Evolutionary conservation across 2,888 invertebrate species (phyloP), one percentile per base, ranked within the genome.

Genomic region (Euzophera pinguis): DNA sequence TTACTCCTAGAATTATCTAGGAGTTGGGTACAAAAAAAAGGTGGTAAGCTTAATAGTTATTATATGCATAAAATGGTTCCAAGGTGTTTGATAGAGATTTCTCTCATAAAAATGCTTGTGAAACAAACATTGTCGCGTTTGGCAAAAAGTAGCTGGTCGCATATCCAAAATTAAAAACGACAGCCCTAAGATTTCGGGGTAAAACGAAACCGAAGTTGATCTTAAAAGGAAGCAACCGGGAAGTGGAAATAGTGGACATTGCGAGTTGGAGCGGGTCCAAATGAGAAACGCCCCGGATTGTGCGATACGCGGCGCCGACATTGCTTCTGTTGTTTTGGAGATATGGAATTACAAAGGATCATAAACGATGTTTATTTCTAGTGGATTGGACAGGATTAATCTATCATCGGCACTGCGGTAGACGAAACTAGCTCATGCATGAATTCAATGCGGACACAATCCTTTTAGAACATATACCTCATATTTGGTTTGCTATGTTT

Each of bases 241-340:
- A 37, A 22, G 22, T 9, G 43, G 41, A 32, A 27, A 49, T 10
- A 27, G 50, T 22, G 17, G 51, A 17, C 42, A 42, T 17, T 7
- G 32, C 50, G 35, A 51, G 13, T 51, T 51, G 51, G 51, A 51
- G 22, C 43, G 14, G 22, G 22, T 43, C 51, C 51, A 51, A 51
- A 51, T 35, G 35, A 35, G 51, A 27, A 42, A 32, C 27, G 12
- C 22, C 34, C 10, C 43, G 42, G 50, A 35, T 34, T 16, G 50
- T n/a, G 34, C 17, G 51, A 51, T 43, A 51, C 9, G 35, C 35
- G 17, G 37, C 16, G 34, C 35, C 43, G 42, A 35, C 32, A 9
- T 6, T 35, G 17, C 39, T 39, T 9, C 38, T 37, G 17, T 43
- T 45, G 32, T 45, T 45, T 45, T 45, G 14, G 32, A 45, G 45